Percentiles rank a stretch among this genome's conserved stretches.
Conservation (phyloP, 2,113 vertebrate genomes). For the Sminthopsis crassicaudata region DNA sequence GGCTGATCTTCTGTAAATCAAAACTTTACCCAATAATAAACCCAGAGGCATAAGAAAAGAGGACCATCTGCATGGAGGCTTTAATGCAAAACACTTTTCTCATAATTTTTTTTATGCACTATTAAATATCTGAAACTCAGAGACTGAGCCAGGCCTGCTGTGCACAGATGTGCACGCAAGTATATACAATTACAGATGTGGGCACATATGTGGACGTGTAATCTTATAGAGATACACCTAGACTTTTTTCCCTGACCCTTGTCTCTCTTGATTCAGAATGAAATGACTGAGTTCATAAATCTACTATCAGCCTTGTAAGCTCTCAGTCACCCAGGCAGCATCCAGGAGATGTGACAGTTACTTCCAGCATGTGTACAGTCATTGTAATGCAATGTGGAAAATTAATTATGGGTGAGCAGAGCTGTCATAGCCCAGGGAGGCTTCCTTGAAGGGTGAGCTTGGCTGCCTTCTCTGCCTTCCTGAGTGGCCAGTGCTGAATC, state of each 20-base stretch:
- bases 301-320: background rate
- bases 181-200: background rate
- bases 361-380: background rate
- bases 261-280: constrained; percentile 11
- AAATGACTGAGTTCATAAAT: constrained; percentile 1
- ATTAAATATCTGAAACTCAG: background rate
- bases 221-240: background rate
- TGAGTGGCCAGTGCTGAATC: background rate
- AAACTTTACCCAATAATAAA: constrained; percentile 25
- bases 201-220: background rate
- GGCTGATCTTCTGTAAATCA: constrained; percentile 14
- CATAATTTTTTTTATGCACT: background rate
- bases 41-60: background rate
- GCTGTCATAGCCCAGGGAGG: background rate
- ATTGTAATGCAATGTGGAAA: background rate
- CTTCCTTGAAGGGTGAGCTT: background rate
- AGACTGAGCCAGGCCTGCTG: background rate
- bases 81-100: background rate
- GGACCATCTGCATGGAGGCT: background rate
- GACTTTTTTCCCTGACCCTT: background rate
- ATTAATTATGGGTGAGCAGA: background rate
- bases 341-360: background rate
- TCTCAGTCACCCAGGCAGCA: constrained; percentile 29
- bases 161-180: accelerated
- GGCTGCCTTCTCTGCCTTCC: background rate